Conservation (phyloP, 1,140 invertebrate species). For the Odontomachus brunneus region DNA sequence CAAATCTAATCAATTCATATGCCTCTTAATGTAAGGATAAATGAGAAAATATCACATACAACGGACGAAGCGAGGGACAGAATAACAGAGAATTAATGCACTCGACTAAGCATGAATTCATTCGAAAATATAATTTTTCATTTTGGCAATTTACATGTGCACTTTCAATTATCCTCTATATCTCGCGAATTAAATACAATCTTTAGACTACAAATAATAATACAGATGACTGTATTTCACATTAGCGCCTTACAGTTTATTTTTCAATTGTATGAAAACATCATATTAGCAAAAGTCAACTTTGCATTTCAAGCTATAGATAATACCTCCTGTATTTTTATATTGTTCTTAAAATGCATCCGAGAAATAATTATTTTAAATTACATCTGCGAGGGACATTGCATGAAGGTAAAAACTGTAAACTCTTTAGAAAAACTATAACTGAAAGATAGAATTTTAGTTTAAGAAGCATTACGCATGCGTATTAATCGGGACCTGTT, state of each 20-base stretch:
- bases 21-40: slow-evolving; percentile 46
- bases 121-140: not conserved
- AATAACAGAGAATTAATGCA: not conserved
- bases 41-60: no score
- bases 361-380: slow-evolving; percentile 27
- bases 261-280: not conserved
- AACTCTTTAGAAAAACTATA: slow-evolving; percentile 8
- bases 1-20: not conserved
- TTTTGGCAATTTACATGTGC: slow-evolving; percentile 12
- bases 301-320: not conserved
- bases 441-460: not conserved
- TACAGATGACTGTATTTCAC: not conserved
- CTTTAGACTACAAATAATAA: slow-evolving; percentile 33
- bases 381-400: slow-evolving; percentile 7
- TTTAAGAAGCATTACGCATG: not conserved
- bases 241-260: not conserved
- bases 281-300: not conserved
- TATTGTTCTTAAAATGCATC: not conserved
- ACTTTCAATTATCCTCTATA: slow-evolving; percentile 33
- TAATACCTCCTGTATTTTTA: not conserved
- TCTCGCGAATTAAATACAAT: slow-evolving; percentile 4
- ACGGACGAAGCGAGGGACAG: not conserved
- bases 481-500: not conserved
- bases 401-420: slow-evolving; percentile 19
- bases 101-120: not conserved